Evolutionary conservation across 2,113 vertebrate genomes (phyloP).

Genomic region (Rhizomys pruinosus): DNA sequence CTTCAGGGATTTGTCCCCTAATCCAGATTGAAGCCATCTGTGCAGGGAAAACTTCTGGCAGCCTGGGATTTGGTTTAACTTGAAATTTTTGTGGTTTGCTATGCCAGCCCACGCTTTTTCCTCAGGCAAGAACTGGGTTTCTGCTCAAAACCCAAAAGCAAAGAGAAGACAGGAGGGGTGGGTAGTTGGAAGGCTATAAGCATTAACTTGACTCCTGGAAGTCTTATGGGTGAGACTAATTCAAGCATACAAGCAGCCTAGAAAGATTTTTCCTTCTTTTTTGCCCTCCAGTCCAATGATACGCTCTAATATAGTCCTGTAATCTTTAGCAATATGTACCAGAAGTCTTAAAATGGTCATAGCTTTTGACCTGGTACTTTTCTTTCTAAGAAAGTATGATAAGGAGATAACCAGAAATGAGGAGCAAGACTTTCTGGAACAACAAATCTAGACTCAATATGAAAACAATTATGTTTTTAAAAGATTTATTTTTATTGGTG

Average conservation of each 20-base stretch:
- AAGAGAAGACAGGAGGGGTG: neutral
- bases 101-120: neutral
- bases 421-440: slow-evolving; percentile 21
- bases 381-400: slow-evolving; percentile 46
- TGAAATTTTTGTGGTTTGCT: slow-evolving; percentile 57
- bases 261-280: neutral
- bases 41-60: neutral
- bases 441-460: slow-evolving; percentile 36
- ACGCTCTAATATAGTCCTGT: slow-evolving; percentile 20
- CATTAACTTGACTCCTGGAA: neutral
- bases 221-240: neutral
- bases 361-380: slow-evolving; percentile 35
- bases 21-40: slow-evolving; percentile 37
- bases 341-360: slow-evolving; percentile 4
- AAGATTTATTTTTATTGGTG: neutral
- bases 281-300: neutral
- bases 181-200: slow-evolving; percentile 33
- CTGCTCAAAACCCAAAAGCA: slow-evolving; percentile 51
- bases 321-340: slow-evolving; percentile 26
- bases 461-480: neutral
- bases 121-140: slow-evolving; percentile 12
- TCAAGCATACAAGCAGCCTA: neutral
- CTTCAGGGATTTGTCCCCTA: slow-evolving; percentile 14
- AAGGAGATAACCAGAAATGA: slow-evolving; percentile 56
- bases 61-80: slow-evolving; percentile 46